These are phyloP conservation scores for Spodoptera frugiperda DNA, from an alignment of 1,140 invertebrate genomes.

Conservation along the genomic window DNA sequence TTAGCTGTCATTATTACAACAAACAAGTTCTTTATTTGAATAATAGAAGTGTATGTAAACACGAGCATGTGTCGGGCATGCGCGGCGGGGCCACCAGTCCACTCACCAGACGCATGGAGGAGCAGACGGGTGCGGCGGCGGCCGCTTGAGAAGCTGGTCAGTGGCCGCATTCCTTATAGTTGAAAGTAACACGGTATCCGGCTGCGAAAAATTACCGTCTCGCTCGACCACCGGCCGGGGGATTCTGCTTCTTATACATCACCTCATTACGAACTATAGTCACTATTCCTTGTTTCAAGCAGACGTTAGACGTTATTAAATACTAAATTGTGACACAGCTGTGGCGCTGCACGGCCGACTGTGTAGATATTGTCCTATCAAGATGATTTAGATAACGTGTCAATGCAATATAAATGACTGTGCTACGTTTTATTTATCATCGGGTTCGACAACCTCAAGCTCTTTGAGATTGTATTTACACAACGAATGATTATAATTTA, in stretches of 20 bases:
- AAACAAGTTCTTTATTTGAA: background rate
- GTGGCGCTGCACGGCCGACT: slow-evolving; percentile 31
- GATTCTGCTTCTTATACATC: slow-evolving; percentile 56
- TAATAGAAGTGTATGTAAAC: slow-evolving; percentile 12
- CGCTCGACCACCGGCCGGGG: slow-evolving; percentile 50
- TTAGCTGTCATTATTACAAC: background rate
- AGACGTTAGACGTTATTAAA: slow-evolving; percentile 48
- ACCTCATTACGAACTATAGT: slow-evolving; percentile 46
- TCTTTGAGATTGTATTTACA: slow-evolving; percentile 37
- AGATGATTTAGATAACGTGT: slow-evolving; percentile 49
- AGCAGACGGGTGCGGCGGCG: slow-evolving; percentile 69
- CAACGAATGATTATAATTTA: slow-evolving; percentile 16
- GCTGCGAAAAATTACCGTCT: slow-evolving; percentile 82
- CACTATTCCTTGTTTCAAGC: slow-evolving; percentile 45
- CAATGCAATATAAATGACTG: slow-evolving; percentile 39
- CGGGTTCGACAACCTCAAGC: slow-evolving; percentile 40
- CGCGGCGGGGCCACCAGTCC: background rate
- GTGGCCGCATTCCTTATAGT: slow-evolving; percentile 82
- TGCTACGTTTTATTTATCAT: slow-evolving; percentile 41
- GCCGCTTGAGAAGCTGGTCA: slow-evolving; percentile 75
- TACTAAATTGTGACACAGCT: slow-evolving; percentile 49
- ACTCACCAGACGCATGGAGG: slow-evolving; percentile 44
- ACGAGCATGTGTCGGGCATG: background rate
- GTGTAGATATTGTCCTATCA: slow-evolving; percentile 50
- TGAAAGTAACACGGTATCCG: slow-evolving; percentile 84